These are phyloP conservation scores for Nothoprocta pentlandii DNA, from an alignment of 2,113 vertebrate genomes.

Conservation along the genomic window DNA sequence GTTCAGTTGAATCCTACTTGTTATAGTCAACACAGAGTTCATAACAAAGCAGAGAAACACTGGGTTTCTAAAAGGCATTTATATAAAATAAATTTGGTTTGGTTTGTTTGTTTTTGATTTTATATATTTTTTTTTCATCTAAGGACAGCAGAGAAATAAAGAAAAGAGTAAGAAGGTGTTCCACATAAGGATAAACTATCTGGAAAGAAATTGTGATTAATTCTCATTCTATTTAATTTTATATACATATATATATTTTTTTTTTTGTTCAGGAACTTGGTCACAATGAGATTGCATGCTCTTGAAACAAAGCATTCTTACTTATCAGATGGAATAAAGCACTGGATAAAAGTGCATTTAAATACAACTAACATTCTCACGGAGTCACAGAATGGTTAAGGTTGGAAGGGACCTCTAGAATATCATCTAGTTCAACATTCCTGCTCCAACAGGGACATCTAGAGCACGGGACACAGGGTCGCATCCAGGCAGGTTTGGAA, in stretches of 20 bases:
- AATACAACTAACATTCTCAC: background rate
- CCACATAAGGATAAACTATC: background rate
- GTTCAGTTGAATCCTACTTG: background rate
- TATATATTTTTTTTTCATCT: background rate
- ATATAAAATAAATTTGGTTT: background rate
- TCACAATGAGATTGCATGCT: background rate
- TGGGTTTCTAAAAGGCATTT: fast-evolving
- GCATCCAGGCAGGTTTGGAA: no score
- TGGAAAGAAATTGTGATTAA: fast-evolving
- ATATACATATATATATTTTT: no score
- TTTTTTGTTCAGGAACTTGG: background rate
- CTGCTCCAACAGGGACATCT: no score
- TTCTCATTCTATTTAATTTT: background rate
- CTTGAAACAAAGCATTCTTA: background rate
- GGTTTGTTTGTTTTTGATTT: no score
- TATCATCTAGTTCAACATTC: no score
- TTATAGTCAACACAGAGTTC: background rate
- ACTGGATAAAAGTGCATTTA: fast-evolving
- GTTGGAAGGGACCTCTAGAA: no score
- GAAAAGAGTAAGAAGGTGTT: background rate
- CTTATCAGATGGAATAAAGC: background rate
- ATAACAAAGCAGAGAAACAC: background rate
- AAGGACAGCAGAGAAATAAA: background rate
- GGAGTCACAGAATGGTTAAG: no score
- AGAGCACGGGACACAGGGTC: no score